A percentile compares a stretch with the other conserved stretches of the same genome.
Conservation (phyloP, 2,888 invertebrate genomes). For the Rhaphigaster nebulosa region DNA sequence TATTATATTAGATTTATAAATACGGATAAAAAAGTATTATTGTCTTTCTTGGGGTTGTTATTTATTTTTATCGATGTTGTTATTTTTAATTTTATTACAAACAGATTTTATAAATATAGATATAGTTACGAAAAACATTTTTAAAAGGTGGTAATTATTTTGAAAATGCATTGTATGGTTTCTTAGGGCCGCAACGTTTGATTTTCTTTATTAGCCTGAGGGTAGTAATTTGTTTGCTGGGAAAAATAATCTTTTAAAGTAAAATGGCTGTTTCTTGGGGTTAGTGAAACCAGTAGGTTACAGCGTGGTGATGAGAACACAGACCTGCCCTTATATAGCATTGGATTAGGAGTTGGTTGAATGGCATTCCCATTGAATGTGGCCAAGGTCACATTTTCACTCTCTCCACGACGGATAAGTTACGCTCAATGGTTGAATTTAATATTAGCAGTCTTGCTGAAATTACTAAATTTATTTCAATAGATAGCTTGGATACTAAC, state of each 20-base stretch:
- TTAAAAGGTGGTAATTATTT: too few species aligned
- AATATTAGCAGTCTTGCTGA: background rate
- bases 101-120: too few species aligned
- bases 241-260: background rate
- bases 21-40: too few species aligned
- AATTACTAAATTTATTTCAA: background rate
- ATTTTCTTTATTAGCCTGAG: too few species aligned
- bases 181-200: too few species aligned
- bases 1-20: too few species aligned
- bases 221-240: background rate
- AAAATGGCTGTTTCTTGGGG: background rate
- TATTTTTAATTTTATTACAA: too few species aligned
- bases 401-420: background rate
- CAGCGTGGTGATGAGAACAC: background rate
- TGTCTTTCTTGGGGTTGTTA: too few species aligned
- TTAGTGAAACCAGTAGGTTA: background rate
- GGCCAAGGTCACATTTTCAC: conserved; percentile 7
- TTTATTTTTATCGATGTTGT: too few species aligned
- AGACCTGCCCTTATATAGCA: background rate
- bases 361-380: background rate
- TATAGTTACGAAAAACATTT: too few species aligned
- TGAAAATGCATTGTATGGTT: too few species aligned
- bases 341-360: background rate
- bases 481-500: too few species aligned
- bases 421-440: background rate